phyloP scores from a whole-genome alignment of 2,113 vertebrate genomes.

The Silurus meridionalis region DNA sequence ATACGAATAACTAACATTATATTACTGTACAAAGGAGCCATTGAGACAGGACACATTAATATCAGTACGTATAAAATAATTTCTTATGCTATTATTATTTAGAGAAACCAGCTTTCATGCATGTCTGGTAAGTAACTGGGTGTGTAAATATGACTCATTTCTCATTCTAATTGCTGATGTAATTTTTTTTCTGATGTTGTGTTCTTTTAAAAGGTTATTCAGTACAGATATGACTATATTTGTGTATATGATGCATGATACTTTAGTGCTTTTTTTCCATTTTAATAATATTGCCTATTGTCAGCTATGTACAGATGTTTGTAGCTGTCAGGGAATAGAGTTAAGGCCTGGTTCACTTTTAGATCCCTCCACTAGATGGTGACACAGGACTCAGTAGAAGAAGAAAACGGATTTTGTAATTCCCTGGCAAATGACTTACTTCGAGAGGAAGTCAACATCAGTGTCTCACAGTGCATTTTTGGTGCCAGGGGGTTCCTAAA shows the following conservation, averaged over 20 bases:
- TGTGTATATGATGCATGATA: background rate
- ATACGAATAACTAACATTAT: background rate
- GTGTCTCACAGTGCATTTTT: constrained; percentile 51
- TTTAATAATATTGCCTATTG: background rate
- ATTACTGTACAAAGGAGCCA: background rate
- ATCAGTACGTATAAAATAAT: background rate
- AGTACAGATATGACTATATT: background rate
- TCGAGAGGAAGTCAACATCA: constrained; percentile 56
- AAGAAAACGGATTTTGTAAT: constrained; percentile 52
- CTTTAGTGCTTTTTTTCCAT: background rate
- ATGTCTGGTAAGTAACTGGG: background rate
- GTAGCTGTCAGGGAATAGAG: background rate
- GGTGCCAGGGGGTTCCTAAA: constrained; percentile 48
- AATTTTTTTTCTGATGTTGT: background rate
- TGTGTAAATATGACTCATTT: background rate
- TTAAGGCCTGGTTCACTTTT: background rate
- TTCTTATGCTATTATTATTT: background rate
- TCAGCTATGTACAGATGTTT: background rate
- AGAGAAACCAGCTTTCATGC: background rate
- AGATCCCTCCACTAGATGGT: constrained; percentile 65
- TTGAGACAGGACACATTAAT: background rate
- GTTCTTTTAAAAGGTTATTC: background rate
- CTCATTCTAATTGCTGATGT: background rate
- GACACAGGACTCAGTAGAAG: constrained; percentile 6
- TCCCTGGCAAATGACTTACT: constrained; percentile 66